Base-by-base conservation (phyloP, 2,113 vertebrate genomes). In the Monarcha castaneiventris region DNA sequence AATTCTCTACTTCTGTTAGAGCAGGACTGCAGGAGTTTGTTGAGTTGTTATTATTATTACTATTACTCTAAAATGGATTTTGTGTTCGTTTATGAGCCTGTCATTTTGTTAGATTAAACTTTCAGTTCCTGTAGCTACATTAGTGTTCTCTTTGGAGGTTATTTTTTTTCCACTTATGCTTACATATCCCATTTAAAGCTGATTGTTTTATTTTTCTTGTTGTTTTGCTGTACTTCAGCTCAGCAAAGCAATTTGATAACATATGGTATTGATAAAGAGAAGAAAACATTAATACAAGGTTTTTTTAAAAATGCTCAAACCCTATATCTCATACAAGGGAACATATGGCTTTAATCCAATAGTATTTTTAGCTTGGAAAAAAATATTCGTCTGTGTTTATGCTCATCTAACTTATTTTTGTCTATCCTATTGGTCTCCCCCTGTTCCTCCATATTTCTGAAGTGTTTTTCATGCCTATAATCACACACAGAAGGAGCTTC, bases 401-500 rank as follows among this genome's bases (percentile, higher is more conserved):
- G 56, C 52, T 84, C 68, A 39, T 92, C 23, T 90, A 15, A 67
- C 83, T 95, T 92, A 71, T 51, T 94, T 91, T 84, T 89, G 49
- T 83, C 77, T 82, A 17, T 73, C 30, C 41, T 71, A 5, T 58
- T 74, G n/a, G 81, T 81, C 9, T 86, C 22, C 22, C 22, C 46
- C 21, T 6, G 3, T 83, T 88, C 46, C 51, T 89, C 93, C 71
- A 1, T 61, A 32, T 66, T 91, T 88, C 68, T 92, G 49, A 90
- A 90, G 46, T 82, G 63, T 74, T 95, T 93, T 88, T 74, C 76
- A 48, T 87, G 84, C 23, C 51, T 73, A 1, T 89, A 91, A 85
- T 91, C 82, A 83, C 71, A 85, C 74, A 44, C 62, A 96, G 89
- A 93, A 96, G 51, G 43, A 93, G 39, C 71, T 93, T 96, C 90